Conservation (phyloP, 2,113 vertebrate species). For the Seriola quinqueradiata region DNA sequence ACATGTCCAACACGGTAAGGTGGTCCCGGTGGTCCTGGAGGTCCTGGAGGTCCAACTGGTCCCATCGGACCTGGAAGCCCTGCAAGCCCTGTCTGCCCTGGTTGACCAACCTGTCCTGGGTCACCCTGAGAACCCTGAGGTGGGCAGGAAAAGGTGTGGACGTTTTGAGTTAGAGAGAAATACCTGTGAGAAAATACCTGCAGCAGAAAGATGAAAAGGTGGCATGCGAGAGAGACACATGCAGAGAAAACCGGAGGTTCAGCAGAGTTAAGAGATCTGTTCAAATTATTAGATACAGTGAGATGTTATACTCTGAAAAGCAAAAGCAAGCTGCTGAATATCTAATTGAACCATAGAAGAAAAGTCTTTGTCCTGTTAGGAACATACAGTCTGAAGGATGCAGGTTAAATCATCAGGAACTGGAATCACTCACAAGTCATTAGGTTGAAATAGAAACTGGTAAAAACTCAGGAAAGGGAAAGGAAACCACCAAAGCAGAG, state of each 20-base stretch:
- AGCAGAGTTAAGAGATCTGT: not conserved
- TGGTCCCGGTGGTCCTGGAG: conserved; percentile 86
- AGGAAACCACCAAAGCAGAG: conserved; percentile 45
- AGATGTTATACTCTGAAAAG: not conserved
- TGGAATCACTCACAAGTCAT: not conserved
- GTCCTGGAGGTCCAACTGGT: conserved; percentile 88
- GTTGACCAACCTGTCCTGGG: conserved; percentile 77
- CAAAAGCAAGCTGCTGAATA: not conserved
- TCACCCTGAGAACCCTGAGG: conserved; percentile 88
- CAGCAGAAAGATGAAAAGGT: not conserved
- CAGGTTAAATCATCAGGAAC: not conserved
- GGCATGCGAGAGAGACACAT: not conserved
- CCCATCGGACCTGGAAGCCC: conserved; percentile 92
- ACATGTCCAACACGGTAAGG: conserved; percentile 83
- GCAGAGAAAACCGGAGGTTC: not conserved
- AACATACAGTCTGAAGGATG: not conserved
- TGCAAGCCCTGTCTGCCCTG: conserved; percentile 85
- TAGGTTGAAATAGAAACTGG: not conserved
- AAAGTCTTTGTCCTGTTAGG: not conserved
- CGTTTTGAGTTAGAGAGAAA: not conserved
- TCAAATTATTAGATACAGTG: not conserved
- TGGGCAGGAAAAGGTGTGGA: not conserved
- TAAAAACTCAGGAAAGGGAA: not conserved
- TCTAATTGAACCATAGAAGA: not conserved
- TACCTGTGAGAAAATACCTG: too few species aligned